Conservation (phyloP, 2,888 invertebrate genomes). For the Anodontia alba region DNA sequence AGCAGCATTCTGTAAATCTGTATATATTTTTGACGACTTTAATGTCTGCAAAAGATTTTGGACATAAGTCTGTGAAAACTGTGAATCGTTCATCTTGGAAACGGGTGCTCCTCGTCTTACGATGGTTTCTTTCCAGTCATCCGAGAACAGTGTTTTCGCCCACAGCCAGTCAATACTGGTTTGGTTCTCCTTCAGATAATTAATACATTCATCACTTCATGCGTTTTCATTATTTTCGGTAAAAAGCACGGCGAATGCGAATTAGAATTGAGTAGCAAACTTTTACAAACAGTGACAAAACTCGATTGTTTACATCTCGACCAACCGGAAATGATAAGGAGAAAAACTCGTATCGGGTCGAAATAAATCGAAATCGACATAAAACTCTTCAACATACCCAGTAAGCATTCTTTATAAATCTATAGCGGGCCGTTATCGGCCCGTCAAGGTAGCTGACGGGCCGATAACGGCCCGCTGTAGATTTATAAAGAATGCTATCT, state of each 20-base stretch:
- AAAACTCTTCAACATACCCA: too few relatives aligned
- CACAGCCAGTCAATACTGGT: not conserved
- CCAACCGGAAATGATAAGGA: not conserved
- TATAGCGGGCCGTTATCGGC: too few relatives aligned
- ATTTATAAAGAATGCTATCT: too few relatives aligned
- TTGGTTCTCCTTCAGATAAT: not conserved
- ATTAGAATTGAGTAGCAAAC: not conserved
- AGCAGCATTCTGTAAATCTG: constrained; percentile 76
- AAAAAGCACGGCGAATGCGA: too few relatives aligned
- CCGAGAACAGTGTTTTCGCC: not conserved
- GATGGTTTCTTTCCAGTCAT: not conserved
- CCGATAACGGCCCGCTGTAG: too few relatives aligned
- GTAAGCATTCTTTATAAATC: too few relatives aligned
- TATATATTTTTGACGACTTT: constrained; percentile 74
- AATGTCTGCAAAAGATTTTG: constrained; percentile 69
- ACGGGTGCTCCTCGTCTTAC: not conserved
- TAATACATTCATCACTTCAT: too few relatives aligned
- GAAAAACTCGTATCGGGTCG: too few relatives aligned
- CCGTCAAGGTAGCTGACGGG: too few relatives aligned
- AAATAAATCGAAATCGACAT: too few relatives aligned
- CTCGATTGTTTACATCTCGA: not conserved
- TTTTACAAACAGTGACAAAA: not conserved
- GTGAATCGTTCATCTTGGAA: constrained; percentile 55
- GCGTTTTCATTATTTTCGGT: too few relatives aligned
- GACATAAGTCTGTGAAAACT: constrained; percentile 68